Base-by-base conservation (phyloP, 2,888 invertebrate genomes). In the Drosophila infuscata region DNA sequence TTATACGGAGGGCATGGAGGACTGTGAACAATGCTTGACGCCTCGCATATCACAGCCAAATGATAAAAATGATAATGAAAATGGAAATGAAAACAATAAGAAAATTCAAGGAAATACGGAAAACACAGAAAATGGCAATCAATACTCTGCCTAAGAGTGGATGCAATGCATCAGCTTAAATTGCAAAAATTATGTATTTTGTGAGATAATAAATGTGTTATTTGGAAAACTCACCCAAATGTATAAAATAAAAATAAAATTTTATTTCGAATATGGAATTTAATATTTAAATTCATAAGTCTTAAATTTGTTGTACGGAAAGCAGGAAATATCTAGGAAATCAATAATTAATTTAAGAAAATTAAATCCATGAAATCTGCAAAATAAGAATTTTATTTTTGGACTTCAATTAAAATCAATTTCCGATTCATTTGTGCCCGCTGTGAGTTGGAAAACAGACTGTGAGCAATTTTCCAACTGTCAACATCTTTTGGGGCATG, bases 1-100 rank as follows among this genome's bases (percentile, higher is more conserved):
- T n/a, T 87, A 80, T 20, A 56, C 62, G 9, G 63, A 70, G 2
- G 65, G 52, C 29, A 85, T 85, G 84, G 58, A 81, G 71, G 41
- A 78, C n/a, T 86, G 79, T n/a, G 35, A 57, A 1, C 76, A 83
- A 32, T 81, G 86, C n/a, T 9, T 53, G 15, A 49, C 46, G 1
- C 81, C 25, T 11, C 17, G 7, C 25, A n/a, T 7, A 29, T 25
- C 35, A 8, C 35, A 32, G 12, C 15, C 0, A 4, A 32, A 3
- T 30, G 29, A 9, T 0, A 20, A 1, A 7, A 12, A 35, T 35
- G 35, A 9, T 0, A 30, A 30, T n/a, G 30, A 17, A 20, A 53
- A 35, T 15, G 15, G 6, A 0, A 9, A 17, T 53, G 20, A 25
- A 25, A 46, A 9, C 11, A 20, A 25, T 15, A 46, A 4, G 46